Evolutionary conservation across 2,797 vertebrate genomes (phyloP).

Genomic region (Cuculus canorus): DNA sequence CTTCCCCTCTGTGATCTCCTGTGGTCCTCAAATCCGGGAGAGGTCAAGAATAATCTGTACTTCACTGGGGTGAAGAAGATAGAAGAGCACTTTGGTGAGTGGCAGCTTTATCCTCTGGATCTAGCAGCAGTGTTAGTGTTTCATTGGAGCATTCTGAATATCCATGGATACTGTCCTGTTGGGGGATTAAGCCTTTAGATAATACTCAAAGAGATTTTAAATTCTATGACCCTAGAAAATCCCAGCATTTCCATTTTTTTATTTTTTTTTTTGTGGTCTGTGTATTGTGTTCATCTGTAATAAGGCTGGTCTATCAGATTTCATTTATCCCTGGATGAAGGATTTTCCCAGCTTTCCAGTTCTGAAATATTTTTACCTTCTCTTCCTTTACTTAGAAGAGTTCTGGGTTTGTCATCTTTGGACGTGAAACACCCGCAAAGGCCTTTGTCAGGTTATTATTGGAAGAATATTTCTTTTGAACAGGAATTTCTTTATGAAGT

Average conservation of each 20-base stretch:
- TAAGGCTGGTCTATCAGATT: neutral
- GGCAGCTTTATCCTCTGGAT: neutral
- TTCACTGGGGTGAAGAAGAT: neutral
- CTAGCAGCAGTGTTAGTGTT: neutral
- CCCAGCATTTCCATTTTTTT: neutral
- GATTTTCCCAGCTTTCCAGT: neutral
- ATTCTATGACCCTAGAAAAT: neutral
- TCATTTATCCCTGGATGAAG: neutral
- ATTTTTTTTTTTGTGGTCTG: neutral
- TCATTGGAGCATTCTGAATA: neutral
- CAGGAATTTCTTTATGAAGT: neutral
- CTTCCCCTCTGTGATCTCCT: neutral
- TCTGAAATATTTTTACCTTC: neutral
- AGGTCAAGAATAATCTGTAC: neutral
- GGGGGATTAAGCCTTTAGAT: neutral
- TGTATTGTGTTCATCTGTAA: neutral
- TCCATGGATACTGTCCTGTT: neutral
- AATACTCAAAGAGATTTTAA: neutral
- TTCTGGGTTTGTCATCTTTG: neutral
- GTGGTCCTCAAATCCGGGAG: neutral
- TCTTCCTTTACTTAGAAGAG: neutral
- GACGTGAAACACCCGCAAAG: neutral
- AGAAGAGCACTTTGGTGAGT: neutral
- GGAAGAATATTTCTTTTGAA: neutral
- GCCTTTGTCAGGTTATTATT: neutral